Evolutionary conservation across 1,140 invertebrate genomes (phyloP).

Genomic region (Drosophila subpulchrella): DNA sequence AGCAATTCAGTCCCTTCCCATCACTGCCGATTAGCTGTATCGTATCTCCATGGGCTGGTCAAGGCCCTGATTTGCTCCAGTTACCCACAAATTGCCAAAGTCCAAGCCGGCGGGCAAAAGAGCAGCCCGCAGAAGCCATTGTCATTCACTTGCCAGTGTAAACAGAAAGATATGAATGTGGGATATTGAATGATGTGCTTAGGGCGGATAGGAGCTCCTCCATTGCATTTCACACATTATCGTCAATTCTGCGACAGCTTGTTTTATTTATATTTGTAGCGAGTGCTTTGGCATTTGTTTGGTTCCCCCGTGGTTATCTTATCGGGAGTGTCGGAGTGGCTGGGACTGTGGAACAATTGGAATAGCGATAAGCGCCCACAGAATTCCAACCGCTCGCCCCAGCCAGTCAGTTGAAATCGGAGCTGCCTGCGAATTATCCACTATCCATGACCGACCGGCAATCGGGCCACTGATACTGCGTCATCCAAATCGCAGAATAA

Average conservation of each 20-base stretch:
- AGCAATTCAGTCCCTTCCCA: neutral
- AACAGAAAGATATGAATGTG: slow-evolving; percentile 13
- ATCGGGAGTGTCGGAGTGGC: slow-evolving; percentile 28
- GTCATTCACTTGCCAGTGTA: slow-evolving; percentile 5
- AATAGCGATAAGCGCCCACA: slow-evolving; percentile 40
- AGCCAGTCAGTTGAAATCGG: slow-evolving; percentile 53
- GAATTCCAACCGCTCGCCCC: slow-evolving; percentile 31
- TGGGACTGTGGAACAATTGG: slow-evolving; percentile 23
- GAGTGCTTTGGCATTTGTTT: slow-evolving; percentile 26
- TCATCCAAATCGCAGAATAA: slow-evolving; percentile 16
- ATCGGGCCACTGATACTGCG: slow-evolving; percentile 34
- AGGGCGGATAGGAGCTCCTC: neutral
- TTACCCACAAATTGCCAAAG: slow-evolving; percentile 30
- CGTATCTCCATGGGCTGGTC: neutral
- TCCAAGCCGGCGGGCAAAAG: neutral
- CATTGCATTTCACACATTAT: slow-evolving; percentile 20
- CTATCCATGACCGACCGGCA: slow-evolving; percentile 7
- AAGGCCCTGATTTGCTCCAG: slow-evolving; percentile 22
- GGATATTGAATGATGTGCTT: neutral
- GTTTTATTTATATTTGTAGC: slow-evolving; percentile 27
- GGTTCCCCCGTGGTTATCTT: slow-evolving; percentile 46
- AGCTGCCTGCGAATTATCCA: slow-evolving; percentile 64
- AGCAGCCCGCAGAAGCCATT: slow-evolving; percentile 15
- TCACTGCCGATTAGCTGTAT: neutral
- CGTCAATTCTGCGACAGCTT: slow-evolving; percentile 1